phyloP scores from a whole-genome alignment of 2,797 vertebrate species.

The Ceryle rudis region DNA sequence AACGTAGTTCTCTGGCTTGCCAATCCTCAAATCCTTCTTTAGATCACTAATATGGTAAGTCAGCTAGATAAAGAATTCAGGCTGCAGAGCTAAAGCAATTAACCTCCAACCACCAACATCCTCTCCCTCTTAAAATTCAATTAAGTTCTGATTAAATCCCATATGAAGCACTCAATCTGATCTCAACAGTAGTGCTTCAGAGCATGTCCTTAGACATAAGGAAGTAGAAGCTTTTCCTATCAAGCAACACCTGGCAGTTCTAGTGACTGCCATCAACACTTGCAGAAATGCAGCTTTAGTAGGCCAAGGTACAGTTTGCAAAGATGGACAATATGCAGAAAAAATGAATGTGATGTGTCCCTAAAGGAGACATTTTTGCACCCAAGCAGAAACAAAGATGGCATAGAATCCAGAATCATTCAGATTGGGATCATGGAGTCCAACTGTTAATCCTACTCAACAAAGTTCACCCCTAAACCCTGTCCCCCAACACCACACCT shows the following conservation, averaged over 20 bases:
- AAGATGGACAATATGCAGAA: background rate
- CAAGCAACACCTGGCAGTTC: background rate
- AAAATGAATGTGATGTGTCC: background rate
- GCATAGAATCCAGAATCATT: too few relatives aligned
- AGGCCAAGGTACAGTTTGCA: background rate
- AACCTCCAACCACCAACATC: slow-evolving; percentile 6
- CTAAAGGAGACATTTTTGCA: background rate
- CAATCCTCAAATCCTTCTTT: slow-evolving; percentile 2
- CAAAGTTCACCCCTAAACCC: too few relatives aligned
- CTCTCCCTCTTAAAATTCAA: slow-evolving; percentile 21
- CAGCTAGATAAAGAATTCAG: slow-evolving; percentile 31
- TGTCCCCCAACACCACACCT: too few relatives aligned
- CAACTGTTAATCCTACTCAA: too few relatives aligned
- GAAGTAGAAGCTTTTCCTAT: background rate
- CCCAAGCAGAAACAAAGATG: background rate
- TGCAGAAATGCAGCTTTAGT: background rate
- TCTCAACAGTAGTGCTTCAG: background rate
- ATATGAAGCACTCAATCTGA: background rate
- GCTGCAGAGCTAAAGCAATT: slow-evolving; percentile 1
- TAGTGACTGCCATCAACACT: background rate
- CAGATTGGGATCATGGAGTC: too few relatives aligned
- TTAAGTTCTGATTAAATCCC: slow-evolving; percentile 38
- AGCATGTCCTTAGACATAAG: background rate
- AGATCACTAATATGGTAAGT: background rate
- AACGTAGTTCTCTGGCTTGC: background rate